phyloP scores from a whole-genome alignment of 2,888 invertebrate genomes.

The Allolobophora icterica region DNA sequence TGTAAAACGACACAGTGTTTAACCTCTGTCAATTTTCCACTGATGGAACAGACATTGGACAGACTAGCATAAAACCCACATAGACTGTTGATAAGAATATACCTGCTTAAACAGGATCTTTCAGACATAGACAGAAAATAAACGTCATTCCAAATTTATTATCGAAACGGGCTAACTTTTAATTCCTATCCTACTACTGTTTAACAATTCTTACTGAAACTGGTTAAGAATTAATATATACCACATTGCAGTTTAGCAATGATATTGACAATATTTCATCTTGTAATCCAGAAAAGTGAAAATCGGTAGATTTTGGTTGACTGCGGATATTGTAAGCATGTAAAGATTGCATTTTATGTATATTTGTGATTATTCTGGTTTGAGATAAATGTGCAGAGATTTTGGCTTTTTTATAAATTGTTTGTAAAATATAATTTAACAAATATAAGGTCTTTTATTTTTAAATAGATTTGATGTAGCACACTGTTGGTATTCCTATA shows the following conservation, averaged over 20 bases:
- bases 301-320: too few species aligned
- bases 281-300: not conserved
- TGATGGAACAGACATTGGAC: not conserved
- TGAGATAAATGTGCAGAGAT: not conserved
- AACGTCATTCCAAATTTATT: not conserved
- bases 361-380: not conserved
- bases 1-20: not conserved
- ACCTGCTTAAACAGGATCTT: not conserved
- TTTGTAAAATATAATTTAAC: slow-evolving; percentile 8
- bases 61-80: not conserved
- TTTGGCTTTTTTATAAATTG: not conserved
- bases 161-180: too few species aligned
- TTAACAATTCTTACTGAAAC: not conserved
- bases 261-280: not conserved
- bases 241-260: not conserved
- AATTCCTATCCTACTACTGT: too few species aligned
- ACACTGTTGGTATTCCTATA: not conserved
- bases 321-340: not conserved
- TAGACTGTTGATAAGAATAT: not conserved
- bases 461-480: not conserved
- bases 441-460: not conserved
- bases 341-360: not conserved
- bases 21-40: not conserved
- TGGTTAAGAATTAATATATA: not conserved
- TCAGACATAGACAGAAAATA: not conserved